These are phyloP conservation scores for Rhynchophorus ferrugineus DNA, from an alignment of 1,140 invertebrate species.

Conservation along the genomic window DNA sequence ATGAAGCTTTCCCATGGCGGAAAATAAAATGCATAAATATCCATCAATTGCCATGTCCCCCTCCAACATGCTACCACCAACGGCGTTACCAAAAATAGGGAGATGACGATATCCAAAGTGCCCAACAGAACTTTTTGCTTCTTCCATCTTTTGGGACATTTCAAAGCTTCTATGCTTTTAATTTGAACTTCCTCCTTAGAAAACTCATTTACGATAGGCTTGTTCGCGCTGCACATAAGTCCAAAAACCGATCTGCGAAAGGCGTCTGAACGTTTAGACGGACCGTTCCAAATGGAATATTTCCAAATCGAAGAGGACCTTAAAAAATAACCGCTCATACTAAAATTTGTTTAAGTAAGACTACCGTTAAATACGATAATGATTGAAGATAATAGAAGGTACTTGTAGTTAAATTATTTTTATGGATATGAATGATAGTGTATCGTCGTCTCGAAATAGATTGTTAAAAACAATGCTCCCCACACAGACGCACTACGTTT, in stretches of 20 bases:
- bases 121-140: conserved; percentile 49
- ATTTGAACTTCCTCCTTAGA: not conserved
- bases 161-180: conserved; percentile 9
- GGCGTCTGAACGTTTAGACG: not conserved
- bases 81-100: conserved; percentile 50
- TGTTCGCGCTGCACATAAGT: conserved; percentile 4
- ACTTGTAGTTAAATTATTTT: conserved; percentile 21
- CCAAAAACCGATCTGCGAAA: not conserved
- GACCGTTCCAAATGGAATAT: not conserved
- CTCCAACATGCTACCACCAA: conserved; percentile 58
- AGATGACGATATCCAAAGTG: conserved; percentile 60
- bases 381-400: conserved; percentile 19
- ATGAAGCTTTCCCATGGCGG: conserved; percentile 42
- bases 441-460: conserved; percentile 10
- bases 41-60: conserved; percentile 57
- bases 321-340: conserved; percentile 11
- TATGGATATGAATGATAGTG: conserved; percentile 13
- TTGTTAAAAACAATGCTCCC: conserved; percentile 16
- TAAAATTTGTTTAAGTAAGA: conserved; percentile 10
- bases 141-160: not conserved
- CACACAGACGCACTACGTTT: conserved; percentile 2
- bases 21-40: conserved; percentile 45
- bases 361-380: conserved; percentile 12
- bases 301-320: conserved; percentile 5
- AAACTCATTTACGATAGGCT: not conserved